Evolutionary conservation across 35 echinoderm and acorn worm species (phyloP).

Genomic region (Heliocidaris erythrogramma): DNA sequence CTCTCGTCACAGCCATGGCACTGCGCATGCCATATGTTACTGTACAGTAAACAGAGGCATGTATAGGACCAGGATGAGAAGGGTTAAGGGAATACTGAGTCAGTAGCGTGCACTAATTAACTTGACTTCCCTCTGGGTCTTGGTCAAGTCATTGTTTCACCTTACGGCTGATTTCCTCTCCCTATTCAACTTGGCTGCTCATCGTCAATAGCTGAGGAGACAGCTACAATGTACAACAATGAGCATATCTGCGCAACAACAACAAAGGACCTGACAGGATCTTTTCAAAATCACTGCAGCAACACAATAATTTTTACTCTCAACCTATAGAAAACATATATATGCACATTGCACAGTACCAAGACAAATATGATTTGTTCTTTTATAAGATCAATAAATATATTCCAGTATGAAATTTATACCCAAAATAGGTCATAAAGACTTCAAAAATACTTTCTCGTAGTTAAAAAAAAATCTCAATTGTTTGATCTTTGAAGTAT

Average conservation of each 20-base stretch:
- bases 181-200: background rate
- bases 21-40: background rate
- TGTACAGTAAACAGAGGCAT: background rate
- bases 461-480: background rate
- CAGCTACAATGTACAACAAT: background rate
- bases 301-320: background rate
- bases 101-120: slow-evolving; percentile 28
- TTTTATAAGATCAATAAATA: too few species aligned
- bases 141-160: background rate
- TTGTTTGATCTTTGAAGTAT: background rate
- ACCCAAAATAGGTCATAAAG: too few species aligned
- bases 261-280: background rate
- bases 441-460: background rate
- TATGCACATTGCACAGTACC: too few species aligned
- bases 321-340: background rate
- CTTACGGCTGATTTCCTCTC: slow-evolving; percentile 4
- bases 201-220: background rate
- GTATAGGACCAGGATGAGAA: background rate
- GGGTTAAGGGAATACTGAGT: background rate
- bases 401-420: too few species aligned
- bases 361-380: too few species aligned
- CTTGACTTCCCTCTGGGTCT: background rate
- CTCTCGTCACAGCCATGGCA: background rate
- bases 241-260: background rate
- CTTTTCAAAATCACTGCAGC: background rate